phyloP scores from a whole-genome alignment of 1,140 invertebrate species.

The Adelges cooleyi region DNA sequence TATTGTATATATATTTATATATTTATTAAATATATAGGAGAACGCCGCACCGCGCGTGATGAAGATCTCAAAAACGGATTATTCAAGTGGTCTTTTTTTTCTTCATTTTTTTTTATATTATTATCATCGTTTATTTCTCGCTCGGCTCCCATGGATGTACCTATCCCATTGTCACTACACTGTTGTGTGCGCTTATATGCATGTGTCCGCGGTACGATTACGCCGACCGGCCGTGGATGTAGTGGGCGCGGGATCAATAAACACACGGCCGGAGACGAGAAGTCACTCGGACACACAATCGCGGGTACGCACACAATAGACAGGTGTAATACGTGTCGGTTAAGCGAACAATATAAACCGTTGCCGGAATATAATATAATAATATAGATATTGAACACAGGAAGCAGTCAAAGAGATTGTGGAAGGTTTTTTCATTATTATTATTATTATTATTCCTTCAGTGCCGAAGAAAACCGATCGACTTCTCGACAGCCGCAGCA shows the following conservation, averaged over 20 bases:
- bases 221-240: neutral
- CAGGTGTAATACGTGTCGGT: slow-evolving; percentile 20
- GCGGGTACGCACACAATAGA: neutral
- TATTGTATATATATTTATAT: too few species aligned
- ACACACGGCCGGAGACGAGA: neutral
- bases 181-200: neutral
- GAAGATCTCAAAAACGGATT: slow-evolving; percentile 27
- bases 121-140: neutral
- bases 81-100: slow-evolving; percentile 10
- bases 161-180: slow-evolving; percentile 12
- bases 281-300: neutral
- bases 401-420: neutral
- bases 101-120: too few species aligned
- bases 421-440: neutral
- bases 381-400: slow-evolving; percentile 9
- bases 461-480: neutral
- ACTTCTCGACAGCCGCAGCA: neutral
- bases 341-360: slow-evolving; percentile 11
- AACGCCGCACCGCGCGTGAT: neutral
- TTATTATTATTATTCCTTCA: neutral
- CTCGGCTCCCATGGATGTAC: slow-evolving; percentile 8
- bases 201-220: neutral
- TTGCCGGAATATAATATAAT: neutral
- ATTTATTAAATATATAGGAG: too few species aligned
- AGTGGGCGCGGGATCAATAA: slow-evolving; percentile 22